A percentile compares a stretch with the other conserved stretches of the same genome.
phyloP scores from a whole-genome alignment of 2,113 vertebrate genomes.

The Poeciliopsis turrubarensis region DNA sequence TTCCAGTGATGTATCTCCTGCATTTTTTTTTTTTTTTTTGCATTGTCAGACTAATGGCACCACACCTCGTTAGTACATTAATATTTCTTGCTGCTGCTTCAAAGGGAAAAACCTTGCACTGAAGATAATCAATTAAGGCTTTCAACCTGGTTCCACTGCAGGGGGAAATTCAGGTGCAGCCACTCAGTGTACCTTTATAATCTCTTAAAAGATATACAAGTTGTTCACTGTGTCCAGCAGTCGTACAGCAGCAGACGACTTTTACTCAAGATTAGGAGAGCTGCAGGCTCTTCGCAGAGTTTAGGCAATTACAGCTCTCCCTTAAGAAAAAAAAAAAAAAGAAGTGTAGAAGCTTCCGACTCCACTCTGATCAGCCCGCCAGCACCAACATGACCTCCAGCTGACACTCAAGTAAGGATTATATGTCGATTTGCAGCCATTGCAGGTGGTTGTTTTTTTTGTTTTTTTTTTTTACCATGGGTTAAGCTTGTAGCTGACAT shows the following conservation, averaged over 20 bases:
- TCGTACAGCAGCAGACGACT: slow-evolving; percentile 18
- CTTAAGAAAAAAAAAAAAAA: not conserved
- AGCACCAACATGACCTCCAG: not conserved
- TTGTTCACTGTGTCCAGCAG: slow-evolving; percentile 5
- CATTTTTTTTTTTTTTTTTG: not conserved
- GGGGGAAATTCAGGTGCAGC: slow-evolving; percentile 12
- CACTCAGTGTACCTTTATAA: slow-evolving; percentile 15
- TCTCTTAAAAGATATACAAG: slow-evolving; percentile 21
- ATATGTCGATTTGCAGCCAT: slow-evolving; percentile 6
- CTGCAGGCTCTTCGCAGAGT: slow-evolving; percentile 18
- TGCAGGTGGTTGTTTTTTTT: slow-evolving; percentile 7
- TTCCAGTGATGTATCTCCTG: not conserved
- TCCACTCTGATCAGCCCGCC: slow-evolving; percentile 10
- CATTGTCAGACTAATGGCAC: slow-evolving; percentile 8
- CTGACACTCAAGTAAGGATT: slow-evolving; percentile 10
- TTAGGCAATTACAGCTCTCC: slow-evolving; percentile 41
- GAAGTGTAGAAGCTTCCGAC: not conserved
- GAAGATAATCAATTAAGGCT: slow-evolving; percentile 41
- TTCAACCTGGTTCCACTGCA: slow-evolving; percentile 11
- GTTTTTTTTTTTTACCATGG: not conserved
- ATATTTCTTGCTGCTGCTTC: slow-evolving; percentile 38
- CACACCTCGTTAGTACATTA: slow-evolving; percentile 29
- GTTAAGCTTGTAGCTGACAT: not conserved
- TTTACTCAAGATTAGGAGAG: slow-evolving; percentile 12
- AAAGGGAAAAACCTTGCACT: slow-evolving; percentile 26